phyloP scores from a whole-genome alignment of 2,797 vertebrate genomes.

The Oceanodroma leucorhoa region DNA sequence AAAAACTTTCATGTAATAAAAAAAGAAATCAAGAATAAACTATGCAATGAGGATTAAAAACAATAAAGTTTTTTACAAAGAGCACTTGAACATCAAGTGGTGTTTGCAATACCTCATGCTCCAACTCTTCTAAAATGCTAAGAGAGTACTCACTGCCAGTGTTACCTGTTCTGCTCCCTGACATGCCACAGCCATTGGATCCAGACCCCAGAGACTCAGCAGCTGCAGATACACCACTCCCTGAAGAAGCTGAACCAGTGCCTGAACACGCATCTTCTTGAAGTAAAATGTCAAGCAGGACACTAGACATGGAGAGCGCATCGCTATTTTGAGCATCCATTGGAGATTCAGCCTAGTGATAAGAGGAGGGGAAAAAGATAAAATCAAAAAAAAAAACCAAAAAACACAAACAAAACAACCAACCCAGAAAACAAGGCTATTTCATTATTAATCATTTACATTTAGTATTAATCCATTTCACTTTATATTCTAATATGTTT shows the following conservation, averaged over 20 bases:
- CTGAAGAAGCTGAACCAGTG: conserved; percentile 85
- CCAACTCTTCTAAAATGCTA: background rate
- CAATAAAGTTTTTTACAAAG: background rate
- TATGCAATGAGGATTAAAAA: background rate
- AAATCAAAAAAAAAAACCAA: background rate
- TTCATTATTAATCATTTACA: background rate
- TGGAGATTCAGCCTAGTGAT: conserved; percentile 59
- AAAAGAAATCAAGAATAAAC: background rate
- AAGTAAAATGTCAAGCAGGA: conserved; percentile 86
- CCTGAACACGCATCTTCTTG: conserved; percentile 88
- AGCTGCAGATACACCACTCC: conserved; percentile 70
- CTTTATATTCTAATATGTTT: background rate
- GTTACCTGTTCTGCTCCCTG: conserved; percentile 84
- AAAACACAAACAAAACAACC: background rate
- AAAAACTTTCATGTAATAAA: background rate
- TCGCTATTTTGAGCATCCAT: conserved; percentile 80
- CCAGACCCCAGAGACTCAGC: conserved; percentile 84
- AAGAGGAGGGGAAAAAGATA: background rate
- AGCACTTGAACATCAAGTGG: background rate
- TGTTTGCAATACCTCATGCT: background rate
- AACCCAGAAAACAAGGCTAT: background rate
- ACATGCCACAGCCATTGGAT: conserved; percentile 80
- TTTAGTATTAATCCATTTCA: background rate
- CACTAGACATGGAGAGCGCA: conserved; percentile 84
- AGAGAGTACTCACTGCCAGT: background rate